Base-by-base conservation (phyloP, 2,797 vertebrate genomes). In the Fistularia commersonii region DNA sequence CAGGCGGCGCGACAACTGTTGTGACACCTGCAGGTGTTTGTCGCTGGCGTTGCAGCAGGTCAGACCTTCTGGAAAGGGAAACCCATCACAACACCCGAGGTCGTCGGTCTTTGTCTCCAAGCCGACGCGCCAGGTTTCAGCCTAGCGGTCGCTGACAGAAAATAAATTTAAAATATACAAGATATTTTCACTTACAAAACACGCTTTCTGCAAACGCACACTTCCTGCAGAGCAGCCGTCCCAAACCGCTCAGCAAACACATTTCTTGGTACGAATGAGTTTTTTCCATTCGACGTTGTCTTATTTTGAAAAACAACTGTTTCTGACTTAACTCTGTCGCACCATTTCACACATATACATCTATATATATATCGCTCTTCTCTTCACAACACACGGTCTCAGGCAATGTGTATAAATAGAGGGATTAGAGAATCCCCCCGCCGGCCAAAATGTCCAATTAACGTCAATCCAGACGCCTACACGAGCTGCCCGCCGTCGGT, bases 391-490 rank as follows among this genome's bases (percentile, higher is more conserved):
- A 54, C 32, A 58, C 40, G 40, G 11, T 54, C 49, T 45, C 12
- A 8, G 33, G 45, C 12, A 5, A 45, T 42, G 51, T 43, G 58
- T 58, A 77, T 72, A 76, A 82, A 76, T 54, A 82, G 41, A 69
- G 50, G 56, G 55, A 81, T 78, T 65, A 67, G 23, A 64, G 40
- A 51, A 14, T 3, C 4, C 47, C 41, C 57, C 66, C 50, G 31
- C 8, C 36, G 46, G 64, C 48, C 43, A 72, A 77, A 83, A 79
- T 56, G 61, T 72, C 74, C 69, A 83, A 84, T 85, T 81, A 79
- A 66, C 40, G 39, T 78, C 65, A 81, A 74, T 75, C 74, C 55
- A 42, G 43, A 63, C 43, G 48, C 61, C 81, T 48, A 62, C 66
- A 70, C 41, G 32, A 41, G 51, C 41, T 51, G 48, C 62, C 65